Conservation (phyloP, 2,888 invertebrate genomes). For the Oligia latruncula region DNA sequence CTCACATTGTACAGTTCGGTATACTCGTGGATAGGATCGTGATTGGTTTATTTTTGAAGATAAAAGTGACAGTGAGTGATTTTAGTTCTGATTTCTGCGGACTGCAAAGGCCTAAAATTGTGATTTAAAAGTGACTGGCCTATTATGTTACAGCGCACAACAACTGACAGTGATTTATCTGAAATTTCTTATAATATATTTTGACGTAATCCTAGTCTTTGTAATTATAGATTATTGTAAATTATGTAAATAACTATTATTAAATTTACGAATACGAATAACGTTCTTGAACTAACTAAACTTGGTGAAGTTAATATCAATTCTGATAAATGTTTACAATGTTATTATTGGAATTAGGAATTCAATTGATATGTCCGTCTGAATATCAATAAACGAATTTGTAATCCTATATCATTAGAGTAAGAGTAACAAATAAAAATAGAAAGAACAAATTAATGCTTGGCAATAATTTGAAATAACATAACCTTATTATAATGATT, state of each 20-base stretch:
- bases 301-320: constrained; percentile 75
- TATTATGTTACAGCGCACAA: constrained; percentile 67
- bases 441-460: constrained; percentile 84
- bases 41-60: constrained; percentile 45
- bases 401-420: constrained; percentile 87
- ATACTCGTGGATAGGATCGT: constrained; percentile 62
- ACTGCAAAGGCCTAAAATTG: constrained; percentile 55
- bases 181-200: constrained; percentile 73
- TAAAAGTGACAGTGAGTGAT: constrained; percentile 60
- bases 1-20: constrained; percentile 70
- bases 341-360: constrained; percentile 86
- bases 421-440: constrained; percentile 77
- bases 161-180: constrained; percentile 63
- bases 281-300: constrained; percentile 60
- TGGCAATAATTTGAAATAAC: constrained; percentile 87
- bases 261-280: constrained; percentile 65
- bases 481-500: constrained; percentile 51
- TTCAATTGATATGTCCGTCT: constrained; percentile 87
- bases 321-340: constrained; percentile 80
- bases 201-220: constrained; percentile 85
- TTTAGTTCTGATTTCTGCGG: constrained; percentile 46
- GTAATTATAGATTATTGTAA: constrained; percentile 79
- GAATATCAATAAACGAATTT: constrained; percentile 89
- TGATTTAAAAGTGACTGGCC: constrained; percentile 65
- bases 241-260: constrained; percentile 79